Conservation (phyloP, 2,888 invertebrate species). For the Catocala fraxini region DNA sequence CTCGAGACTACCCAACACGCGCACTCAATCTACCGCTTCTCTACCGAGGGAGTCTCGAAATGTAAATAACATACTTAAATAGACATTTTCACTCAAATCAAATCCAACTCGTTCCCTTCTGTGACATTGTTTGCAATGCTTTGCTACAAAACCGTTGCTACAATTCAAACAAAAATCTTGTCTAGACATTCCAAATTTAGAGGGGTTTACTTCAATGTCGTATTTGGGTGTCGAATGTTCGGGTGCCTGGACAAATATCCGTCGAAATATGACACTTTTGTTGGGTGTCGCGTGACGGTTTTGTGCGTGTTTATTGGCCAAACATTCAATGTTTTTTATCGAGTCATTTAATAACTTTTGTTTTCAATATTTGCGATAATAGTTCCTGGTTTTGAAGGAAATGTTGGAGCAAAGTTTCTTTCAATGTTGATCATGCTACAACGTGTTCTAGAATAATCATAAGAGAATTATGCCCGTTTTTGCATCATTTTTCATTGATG, state of each 20-base stretch:
- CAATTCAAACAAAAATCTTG: constrained; percentile 11
- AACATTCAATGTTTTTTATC: constrained; percentile 12
- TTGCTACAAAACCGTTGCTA: neutral
- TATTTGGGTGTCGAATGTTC: constrained; percentile 39
- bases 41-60: too few species aligned
- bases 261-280: constrained; percentile 48
- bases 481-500: too few species aligned
- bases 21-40: too few species aligned
- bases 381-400: neutral
- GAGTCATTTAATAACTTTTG: neutral
- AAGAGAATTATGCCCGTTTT: too few species aligned
- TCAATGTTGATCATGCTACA: too few species aligned
- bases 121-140: neutral
- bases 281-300: constrained; percentile 54
- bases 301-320: constrained; percentile 45
- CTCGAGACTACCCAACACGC: too few species aligned
- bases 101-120: too few species aligned
- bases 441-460: too few species aligned
- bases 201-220: constrained; percentile 46
- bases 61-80: too few species aligned
- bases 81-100: too few species aligned
- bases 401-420: too few species aligned
- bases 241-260: constrained; percentile 51
- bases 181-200: constrained; percentile 18
- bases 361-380: neutral